Evolutionary conservation across 2,888 invertebrate genomes (phyloP), one percentile per base, ranked within the genome.

Genomic region (Zhuqinia jingwanae): DNA sequence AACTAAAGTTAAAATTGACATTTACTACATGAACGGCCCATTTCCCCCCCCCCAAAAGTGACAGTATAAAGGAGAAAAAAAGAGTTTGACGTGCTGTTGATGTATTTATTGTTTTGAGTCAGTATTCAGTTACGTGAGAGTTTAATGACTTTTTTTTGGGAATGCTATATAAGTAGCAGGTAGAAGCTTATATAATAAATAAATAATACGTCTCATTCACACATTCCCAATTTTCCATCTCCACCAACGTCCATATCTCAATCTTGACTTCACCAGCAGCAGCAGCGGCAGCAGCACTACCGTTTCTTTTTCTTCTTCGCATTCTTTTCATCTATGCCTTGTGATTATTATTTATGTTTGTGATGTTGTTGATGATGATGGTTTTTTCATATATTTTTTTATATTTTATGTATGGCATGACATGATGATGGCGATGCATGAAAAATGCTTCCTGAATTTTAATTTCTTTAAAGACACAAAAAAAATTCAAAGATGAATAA

Each of bases 361-460:
- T 25, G 58, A 25, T 60, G 58, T 25, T 20, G 58, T 25, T 60
- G 58, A 60, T 25, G 58, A 60, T 25, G 58, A 60, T 8, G 27
- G 11, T 53, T n/a, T n/a, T n/a, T n/a, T n/a, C n/a, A n/a, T n/a
- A n/a, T n/a, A n/a, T n/a, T n/a, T n/a, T n/a, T n/a, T n/a, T n/a
- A n/a, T n/a, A n/a, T n/a, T n/a, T n/a, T n/a, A n/a, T n/a, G n/a
- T n/a, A 60, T 13, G 27, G 25, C 13, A 47, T 36, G 42, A 11
- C 10, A 15, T 68, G 20, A 68, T 81, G 42, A 81, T 68, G 81
- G 63, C 58, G 36, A 63, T 45, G 56, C 77, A 25, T 30, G 13
- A 30, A 53, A 81, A 58, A 81, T 82, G 82, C 82, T 82, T 73
- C 82, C 82, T 82, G 82, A 75, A 82, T 82, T 82, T 82, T 82